These are phyloP conservation scores for Calephelis nemesis DNA, from an alignment of 1,140 invertebrate species.

Conservation along the genomic window DNA sequence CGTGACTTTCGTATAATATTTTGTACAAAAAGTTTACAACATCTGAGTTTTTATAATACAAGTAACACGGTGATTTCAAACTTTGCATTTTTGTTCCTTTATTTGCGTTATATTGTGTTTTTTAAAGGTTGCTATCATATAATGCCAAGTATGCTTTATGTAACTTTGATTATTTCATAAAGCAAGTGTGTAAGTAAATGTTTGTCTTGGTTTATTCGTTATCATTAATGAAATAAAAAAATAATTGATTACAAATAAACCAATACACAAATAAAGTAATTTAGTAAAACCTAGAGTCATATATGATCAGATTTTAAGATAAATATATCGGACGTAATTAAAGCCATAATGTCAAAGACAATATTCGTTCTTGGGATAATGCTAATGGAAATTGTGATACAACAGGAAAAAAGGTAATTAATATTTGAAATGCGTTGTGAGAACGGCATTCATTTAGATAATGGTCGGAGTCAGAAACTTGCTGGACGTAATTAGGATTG, in stretches of 20 bases:
- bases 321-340: too few relatives aligned
- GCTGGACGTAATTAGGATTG: slow-evolving; percentile 16
- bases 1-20: background rate
- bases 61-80: too few relatives aligned
- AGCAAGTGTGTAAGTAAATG: background rate
- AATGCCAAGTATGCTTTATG: too few relatives aligned
- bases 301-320: too few relatives aligned
- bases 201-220: background rate
- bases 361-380: background rate
- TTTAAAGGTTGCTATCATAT: too few relatives aligned
- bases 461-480: slow-evolving; percentile 14
- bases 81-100: too few relatives aligned
- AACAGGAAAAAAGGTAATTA: slow-evolving; percentile 16
- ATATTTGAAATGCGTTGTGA: slow-evolving; percentile 16
- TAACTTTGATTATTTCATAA: too few relatives aligned
- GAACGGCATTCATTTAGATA: slow-evolving; percentile 4
- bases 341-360: background rate
- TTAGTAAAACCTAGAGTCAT: too few relatives aligned
- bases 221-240: too few relatives aligned
- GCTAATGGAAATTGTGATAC: slow-evolving; percentile 4
- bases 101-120: too few relatives aligned
- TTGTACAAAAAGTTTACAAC: background rate
- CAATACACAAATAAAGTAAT: too few relatives aligned
- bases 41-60: background rate
- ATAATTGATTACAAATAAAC: too few relatives aligned